A percentile compares a stretch with the other conserved stretches of the same genome.
Conservation (phyloP, 2,113 vertebrate genomes). For the Ammospiza nelsoni region DNA sequence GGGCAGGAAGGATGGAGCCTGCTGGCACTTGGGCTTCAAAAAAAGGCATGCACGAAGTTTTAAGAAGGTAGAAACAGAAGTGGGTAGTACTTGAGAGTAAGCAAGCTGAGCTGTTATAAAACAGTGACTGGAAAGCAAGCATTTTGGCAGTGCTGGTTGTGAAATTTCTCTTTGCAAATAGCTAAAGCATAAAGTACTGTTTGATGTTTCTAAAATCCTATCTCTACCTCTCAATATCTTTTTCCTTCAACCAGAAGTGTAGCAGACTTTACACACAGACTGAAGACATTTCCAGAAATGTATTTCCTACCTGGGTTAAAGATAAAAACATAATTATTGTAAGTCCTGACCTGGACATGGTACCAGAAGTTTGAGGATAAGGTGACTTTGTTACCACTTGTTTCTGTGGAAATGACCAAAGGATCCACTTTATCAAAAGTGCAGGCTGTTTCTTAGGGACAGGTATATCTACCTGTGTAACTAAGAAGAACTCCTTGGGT, state of each 20-base stretch:
- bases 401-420: neutral
- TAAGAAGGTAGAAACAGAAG: neutral
- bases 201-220: neutral
- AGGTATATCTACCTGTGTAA: neutral
- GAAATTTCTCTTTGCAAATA: neutral
- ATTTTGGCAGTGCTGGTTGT: neutral
- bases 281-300: neutral
- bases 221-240: neutral
- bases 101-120: neutral
- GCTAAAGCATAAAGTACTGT: neutral
- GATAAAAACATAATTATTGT: neutral
- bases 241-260: neutral
- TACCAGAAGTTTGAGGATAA: neutral
- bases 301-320: neutral
- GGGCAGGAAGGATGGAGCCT: accelerated
- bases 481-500: neutral
- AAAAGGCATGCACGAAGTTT: neutral
- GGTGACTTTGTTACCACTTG: accelerated
- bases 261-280: neutral
- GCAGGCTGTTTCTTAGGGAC: neutral
- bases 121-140: neutral
- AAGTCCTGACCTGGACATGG: neutral
- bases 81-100: neutral
- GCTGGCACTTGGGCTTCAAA: neutral
- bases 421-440: neutral